A percentile compares a stretch with the other conserved stretches of the same genome.
phyloP scores from a whole-genome alignment of 2,113 vertebrate genomes.

The Callipepla squamata region DNA sequence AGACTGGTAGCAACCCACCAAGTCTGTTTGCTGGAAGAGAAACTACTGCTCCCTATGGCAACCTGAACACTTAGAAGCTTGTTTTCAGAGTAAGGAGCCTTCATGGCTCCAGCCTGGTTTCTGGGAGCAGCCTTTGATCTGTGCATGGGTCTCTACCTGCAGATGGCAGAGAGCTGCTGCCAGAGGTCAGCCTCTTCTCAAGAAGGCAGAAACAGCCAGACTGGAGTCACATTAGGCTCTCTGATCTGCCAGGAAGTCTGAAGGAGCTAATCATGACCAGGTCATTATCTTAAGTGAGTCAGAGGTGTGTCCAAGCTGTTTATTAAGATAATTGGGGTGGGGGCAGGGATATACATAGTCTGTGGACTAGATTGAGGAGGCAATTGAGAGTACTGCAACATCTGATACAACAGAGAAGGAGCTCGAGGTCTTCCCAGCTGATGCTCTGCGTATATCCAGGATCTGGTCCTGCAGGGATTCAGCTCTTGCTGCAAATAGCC shows the following conservation, averaged over 20 bases:
- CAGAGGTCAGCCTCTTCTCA: not conserved
- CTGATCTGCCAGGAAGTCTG: slow-evolving; percentile 37
- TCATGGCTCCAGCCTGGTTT: not conserved
- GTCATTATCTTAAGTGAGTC: slow-evolving; percentile 52
- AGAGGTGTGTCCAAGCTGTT: slow-evolving; percentile 34
- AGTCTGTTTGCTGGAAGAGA: not conserved
- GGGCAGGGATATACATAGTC: not conserved
- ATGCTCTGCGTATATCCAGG: not conserved
- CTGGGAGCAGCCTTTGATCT: not conserved
- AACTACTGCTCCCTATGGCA: not conserved
- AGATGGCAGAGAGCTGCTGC: not conserved
- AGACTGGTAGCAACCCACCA: not conserved
- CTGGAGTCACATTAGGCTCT: not conserved
- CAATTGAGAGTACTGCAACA: not conserved
- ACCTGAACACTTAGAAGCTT: not conserved
- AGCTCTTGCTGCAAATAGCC: not conserved
- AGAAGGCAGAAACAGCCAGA: slow-evolving; percentile 15
- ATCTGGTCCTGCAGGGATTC: not conserved
- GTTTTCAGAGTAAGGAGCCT: not conserved
- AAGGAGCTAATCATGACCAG: slow-evolving; percentile 24
- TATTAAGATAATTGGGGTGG: slow-evolving; percentile 33
- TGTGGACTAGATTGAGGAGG: not conserved
- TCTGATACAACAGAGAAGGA: not conserved
- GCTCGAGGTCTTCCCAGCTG: not conserved
- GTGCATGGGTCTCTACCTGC: not conserved